A percentile compares a stretch with the other conserved stretches of the same genome.
phyloP scores from a whole-genome alignment of 2,113 vertebrate genomes.

The Platichthys flesus region DNA sequence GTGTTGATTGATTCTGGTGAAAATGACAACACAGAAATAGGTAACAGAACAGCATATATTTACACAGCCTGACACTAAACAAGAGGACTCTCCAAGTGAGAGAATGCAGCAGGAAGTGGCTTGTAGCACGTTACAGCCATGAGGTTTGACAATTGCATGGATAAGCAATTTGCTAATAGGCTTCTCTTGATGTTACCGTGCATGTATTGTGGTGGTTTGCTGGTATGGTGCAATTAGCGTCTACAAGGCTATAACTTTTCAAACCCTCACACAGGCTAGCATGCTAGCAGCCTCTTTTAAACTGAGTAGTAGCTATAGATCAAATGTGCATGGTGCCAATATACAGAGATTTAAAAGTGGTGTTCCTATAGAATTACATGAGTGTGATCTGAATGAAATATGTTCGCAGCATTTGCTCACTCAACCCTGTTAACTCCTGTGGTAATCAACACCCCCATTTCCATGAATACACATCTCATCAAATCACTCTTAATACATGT shows the following conservation, averaged over 20 bases:
- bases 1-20: conserved; percentile 32
- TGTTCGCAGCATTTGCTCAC: conserved; percentile 67
- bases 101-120: conserved; percentile 4
- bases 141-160: too few relatives aligned
- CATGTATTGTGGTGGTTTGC: neutral
- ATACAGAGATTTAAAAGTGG: conserved; percentile 55
- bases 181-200: neutral
- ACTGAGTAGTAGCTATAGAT: conserved; percentile 28
- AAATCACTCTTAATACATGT: conserved; percentile 77
- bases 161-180: too few relatives aligned
- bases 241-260: neutral
- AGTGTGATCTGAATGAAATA: conserved; percentile 69
- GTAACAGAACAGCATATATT: neutral
- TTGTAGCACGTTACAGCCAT: neutral
- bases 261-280: neutral
- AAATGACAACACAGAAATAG: neutral
- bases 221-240: neutral
- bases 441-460: conserved; percentile 67
- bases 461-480: conserved; percentile 73
- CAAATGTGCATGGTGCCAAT: conserved; percentile 31
- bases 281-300: neutral
- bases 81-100: neutral
- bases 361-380: conserved; percentile 66
- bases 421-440: conserved; percentile 71
- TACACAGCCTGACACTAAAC: neutral